phyloP scores from a whole-genome alignment of 2,797 vertebrate genomes.

The Brachyrhaphis roseni region DNA sequence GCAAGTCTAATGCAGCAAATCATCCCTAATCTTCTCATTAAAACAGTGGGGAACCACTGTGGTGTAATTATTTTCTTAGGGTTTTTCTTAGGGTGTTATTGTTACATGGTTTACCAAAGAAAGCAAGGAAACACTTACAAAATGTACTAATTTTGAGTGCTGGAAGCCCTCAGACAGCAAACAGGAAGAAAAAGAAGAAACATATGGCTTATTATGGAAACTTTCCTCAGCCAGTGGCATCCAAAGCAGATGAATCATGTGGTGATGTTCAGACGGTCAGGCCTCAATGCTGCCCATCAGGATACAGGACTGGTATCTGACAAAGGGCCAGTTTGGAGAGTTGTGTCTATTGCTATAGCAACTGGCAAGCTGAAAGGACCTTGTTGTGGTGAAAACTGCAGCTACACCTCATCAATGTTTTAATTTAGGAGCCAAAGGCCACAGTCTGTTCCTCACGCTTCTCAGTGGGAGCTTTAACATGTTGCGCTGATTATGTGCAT shows the following conservation, averaged over 20 bases:
- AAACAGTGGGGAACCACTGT: slow-evolving; percentile 19
- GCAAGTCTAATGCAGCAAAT: slow-evolving; percentile 4
- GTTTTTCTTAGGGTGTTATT: slow-evolving; percentile 6
- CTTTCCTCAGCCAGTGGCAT: slow-evolving; percentile 50
- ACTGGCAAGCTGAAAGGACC: slow-evolving; percentile 50
- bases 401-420: slow-evolving; percentile 31
- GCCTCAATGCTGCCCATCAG: slow-evolving; percentile 39
- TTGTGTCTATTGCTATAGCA: slow-evolving; percentile 74
- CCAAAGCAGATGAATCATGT: slow-evolving; percentile 59
- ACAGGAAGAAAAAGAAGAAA: slow-evolving; percentile 7
- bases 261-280: slow-evolving; percentile 26
- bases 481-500: slow-evolving; percentile 20
- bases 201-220: slow-evolving; percentile 19
- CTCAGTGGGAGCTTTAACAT: slow-evolving; percentile 25
- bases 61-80: slow-evolving; percentile 21
- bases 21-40: slow-evolving; percentile 12
- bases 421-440: slow-evolving; percentile 53
- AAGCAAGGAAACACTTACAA: slow-evolving; percentile 19
- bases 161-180: slow-evolving; percentile 22
- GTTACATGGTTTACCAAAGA: slow-evolving; percentile 5
- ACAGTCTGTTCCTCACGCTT: slow-evolving; percentile 11
- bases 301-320: slow-evolving; percentile 41
- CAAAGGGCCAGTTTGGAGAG: slow-evolving; percentile 48
- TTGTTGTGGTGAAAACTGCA: slow-evolving; percentile 43
- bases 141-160: slow-evolving; percentile 13